Conservation (phyloP, 2,888 invertebrate species). For the Macropis europaea region DNA sequence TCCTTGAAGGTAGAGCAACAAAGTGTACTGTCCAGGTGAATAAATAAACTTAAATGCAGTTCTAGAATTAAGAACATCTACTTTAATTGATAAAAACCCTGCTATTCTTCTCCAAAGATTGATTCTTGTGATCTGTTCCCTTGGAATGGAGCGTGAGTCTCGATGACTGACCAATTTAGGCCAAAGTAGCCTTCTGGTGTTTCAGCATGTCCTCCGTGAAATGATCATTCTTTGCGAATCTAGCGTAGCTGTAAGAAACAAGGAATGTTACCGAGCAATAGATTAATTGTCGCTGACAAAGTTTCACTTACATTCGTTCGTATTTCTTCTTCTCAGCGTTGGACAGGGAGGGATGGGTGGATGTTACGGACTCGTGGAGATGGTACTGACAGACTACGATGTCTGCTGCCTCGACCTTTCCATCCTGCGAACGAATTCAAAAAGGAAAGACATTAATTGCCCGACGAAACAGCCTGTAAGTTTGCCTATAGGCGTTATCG, state of each 20-base stretch:
- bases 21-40: too few species aligned
- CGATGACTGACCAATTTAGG: conserved; percentile 75
- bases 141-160: neutral
- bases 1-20: too few species aligned
- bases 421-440: conserved; percentile 34
- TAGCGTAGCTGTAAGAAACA: conserved; percentile 81
- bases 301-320: conserved; percentile 86
- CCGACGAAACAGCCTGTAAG: conserved; percentile 17
- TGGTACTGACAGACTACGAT: conserved; percentile 82
- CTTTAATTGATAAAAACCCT: too few species aligned
- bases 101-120: too few species aligned
- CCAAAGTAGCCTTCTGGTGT: conserved; percentile 83
- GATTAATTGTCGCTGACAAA: neutral
- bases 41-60: too few species aligned
- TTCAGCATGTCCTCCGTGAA: conserved; percentile 81
- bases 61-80: too few species aligned
- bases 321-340: conserved; percentile 86
- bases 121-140: too few species aligned
- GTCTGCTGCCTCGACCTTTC: conserved; percentile 35
- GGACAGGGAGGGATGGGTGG: conserved; percentile 90
- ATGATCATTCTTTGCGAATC: conserved; percentile 83
- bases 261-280: neutral
- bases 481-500: conserved; percentile 48
- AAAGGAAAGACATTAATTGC: conserved; percentile 43
- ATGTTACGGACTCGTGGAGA: conserved; percentile 84